Evolutionary conservation across 2,888 invertebrate genomes (phyloP).

Genomic region (Thecophora atra): DNA sequence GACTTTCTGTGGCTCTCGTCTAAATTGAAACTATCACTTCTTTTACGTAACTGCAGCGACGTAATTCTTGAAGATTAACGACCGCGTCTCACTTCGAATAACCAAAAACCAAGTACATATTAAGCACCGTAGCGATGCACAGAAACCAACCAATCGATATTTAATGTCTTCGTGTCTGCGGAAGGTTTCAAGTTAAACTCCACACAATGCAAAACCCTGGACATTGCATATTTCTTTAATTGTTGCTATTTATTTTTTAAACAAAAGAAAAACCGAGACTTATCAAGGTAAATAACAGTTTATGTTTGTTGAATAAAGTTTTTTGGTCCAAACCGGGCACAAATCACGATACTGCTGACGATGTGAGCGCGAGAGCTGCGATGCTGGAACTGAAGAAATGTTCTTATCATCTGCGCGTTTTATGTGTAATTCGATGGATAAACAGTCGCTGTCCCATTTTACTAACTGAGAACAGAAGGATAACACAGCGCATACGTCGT

Average conservation of each 20-base stretch:
- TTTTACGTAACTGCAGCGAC: constrained; percentile 21
- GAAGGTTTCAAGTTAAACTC: constrained; percentile 20
- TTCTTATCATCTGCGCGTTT: constrained; percentile 18
- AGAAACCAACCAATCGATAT: constrained; percentile 31
- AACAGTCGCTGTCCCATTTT: background rate
- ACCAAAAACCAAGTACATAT: constrained; percentile 16
- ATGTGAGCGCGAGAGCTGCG: constrained; percentile 43
- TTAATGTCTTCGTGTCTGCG: constrained; percentile 36
- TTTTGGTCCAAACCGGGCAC: constrained; percentile 20
- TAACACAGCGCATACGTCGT: background rate
- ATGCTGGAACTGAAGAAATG: constrained; percentile 44
- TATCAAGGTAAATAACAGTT: constrained; percentile 8
- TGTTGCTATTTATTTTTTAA: background rate
- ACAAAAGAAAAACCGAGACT: too few relatives aligned
- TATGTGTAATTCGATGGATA: constrained; percentile 21
- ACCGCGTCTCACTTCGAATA: background rate
- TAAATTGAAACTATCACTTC: background rate
- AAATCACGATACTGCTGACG: constrained; percentile 32
- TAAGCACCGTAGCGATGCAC: constrained; percentile 14
- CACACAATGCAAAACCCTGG: too few relatives aligned
- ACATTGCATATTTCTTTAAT: too few relatives aligned
- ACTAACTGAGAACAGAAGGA: too few relatives aligned
- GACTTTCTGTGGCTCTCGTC: background rate
- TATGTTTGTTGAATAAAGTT: constrained; percentile 17
- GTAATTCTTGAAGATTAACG: background rate